These are phyloP conservation scores for Ptychodera flava DNA, from an alignment of 35 echinoderm and acorn worm genomes.

Conservation along the genomic window DNA sequence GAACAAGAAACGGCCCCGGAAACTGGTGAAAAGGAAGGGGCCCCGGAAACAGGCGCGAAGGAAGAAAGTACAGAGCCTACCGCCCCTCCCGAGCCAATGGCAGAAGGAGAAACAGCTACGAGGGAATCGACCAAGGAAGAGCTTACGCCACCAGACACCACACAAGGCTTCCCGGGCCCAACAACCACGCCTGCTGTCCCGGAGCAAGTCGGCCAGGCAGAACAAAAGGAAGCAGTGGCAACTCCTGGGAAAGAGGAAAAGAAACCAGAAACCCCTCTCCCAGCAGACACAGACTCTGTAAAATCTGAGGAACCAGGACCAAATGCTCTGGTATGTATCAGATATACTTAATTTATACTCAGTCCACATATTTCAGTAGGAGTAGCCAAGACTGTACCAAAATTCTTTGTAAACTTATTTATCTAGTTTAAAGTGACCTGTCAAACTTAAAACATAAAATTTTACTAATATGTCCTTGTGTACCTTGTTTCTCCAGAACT, in stretches of 20 bases:
- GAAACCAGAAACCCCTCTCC: not conserved
- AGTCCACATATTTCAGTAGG: not conserved
- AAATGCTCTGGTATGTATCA: conserved; percentile 52
- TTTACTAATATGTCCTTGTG: not conserved
- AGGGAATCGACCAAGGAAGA: not conserved
- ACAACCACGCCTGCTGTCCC: not conserved
- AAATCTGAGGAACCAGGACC: conserved; percentile 9
- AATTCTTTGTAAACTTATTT: not conserved
- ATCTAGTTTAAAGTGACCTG: not conserved
- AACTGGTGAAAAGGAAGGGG: not conserved
- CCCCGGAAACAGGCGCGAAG: not conserved
- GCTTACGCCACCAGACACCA: not conserved
- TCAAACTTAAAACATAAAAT: not conserved
- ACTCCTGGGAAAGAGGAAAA: not conserved
- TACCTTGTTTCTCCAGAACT: conserved; percentile 40
- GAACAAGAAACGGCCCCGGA: not conserved
- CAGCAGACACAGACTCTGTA: not conserved
- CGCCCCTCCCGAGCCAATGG: not conserved
- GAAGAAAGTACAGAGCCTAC: not conserved
- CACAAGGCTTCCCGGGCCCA: not conserved
- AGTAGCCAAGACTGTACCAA: not conserved
- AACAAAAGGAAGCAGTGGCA: conserved; percentile 2
- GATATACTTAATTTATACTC: not conserved
- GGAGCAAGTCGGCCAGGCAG: conserved; percentile 45
- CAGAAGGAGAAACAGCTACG: not conserved